These are phyloP conservation scores for Brienomyrus brachyistius DNA, from an alignment of 2,113 vertebrate genomes.

Conservation along the genomic window DNA sequence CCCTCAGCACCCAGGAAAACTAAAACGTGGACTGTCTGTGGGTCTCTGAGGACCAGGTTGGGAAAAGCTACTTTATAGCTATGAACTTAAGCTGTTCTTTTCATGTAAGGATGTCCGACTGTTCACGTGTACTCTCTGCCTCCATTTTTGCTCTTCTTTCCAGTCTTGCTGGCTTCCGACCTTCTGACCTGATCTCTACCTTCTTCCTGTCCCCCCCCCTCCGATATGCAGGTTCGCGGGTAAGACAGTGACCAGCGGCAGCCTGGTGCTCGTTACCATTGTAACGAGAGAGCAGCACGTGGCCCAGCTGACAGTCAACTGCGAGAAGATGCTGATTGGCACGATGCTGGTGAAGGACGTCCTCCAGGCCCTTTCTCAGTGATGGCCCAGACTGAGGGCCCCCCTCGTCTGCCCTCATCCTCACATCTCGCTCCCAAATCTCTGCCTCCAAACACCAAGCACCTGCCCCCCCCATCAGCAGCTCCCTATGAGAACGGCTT, in stretches of 20 bases:
- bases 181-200: constrained; percentile 47
- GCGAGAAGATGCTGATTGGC: constrained; percentile 96
- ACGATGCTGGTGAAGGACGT: constrained; percentile 96
- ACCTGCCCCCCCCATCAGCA: not conserved
- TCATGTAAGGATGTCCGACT: not conserved
- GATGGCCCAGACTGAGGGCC: constrained; percentile 35
- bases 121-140: not conserved
- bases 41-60: not conserved
- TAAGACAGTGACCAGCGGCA: constrained; percentile 78
- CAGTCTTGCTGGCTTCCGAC: constrained; percentile 26
- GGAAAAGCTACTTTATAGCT: not conserved
- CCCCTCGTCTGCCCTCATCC: not conserved
- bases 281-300: constrained; percentile 54
- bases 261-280: constrained; percentile 84
- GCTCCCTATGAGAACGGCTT: not conserved
- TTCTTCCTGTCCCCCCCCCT: constrained; percentile 46
- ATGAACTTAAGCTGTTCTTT: not conserved
- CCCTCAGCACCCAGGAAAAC: not conserved
- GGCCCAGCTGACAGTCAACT: constrained; percentile 84
- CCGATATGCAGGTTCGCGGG: constrained; percentile 76
- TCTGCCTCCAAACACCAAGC: not conserved
- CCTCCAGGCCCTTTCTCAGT: constrained; percentile 77
- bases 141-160: constrained; percentile 39
- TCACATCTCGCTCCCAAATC: not conserved
- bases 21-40: not conserved